Evolutionary conservation across 2,797 vertebrate genomes (phyloP).

Genomic region (Sciurus vulgaris): DNA sequence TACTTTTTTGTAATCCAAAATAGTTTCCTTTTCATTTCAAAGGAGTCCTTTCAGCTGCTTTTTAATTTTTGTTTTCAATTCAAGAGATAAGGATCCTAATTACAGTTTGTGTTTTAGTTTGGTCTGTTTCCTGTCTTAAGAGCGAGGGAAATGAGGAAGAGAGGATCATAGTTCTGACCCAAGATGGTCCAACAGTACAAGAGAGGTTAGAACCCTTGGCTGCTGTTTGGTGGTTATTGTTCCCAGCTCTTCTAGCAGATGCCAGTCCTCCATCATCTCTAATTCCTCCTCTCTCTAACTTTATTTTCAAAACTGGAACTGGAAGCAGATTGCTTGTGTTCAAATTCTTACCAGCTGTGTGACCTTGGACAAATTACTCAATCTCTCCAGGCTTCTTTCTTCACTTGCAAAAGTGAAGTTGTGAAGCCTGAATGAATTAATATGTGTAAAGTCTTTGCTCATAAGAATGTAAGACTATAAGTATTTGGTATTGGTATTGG

Average conservation of each 20-base stretch:
- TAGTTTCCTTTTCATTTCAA: slow-evolving; percentile 75
- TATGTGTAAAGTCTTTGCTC: neutral
- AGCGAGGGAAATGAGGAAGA: neutral
- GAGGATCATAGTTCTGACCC: neutral
- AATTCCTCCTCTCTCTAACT: neutral
- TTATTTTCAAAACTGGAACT: slow-evolving; percentile 42
- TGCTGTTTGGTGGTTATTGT: neutral
- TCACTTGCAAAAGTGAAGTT: neutral
- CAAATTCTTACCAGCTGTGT: neutral
- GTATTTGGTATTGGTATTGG: neutral
- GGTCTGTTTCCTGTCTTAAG: neutral
- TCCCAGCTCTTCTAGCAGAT: neutral
- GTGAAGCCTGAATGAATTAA: neutral
- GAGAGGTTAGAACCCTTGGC: neutral
- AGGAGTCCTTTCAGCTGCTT: slow-evolving; percentile 67
- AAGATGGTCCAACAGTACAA: neutral
- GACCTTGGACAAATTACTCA: neutral
- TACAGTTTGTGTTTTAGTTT: slow-evolving; percentile 53
- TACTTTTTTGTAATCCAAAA: slow-evolving; percentile 76
- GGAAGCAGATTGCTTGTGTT: neutral
- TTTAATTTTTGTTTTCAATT: slow-evolving; percentile 72
- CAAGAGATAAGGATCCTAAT: slow-evolving; percentile 70
- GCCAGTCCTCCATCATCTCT: neutral
- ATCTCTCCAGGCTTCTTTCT: neutral
- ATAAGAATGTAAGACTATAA: neutral